Base-by-base conservation (phyloP, 2,113 vertebrate genomes). In the Smithornis capensis region DNA sequence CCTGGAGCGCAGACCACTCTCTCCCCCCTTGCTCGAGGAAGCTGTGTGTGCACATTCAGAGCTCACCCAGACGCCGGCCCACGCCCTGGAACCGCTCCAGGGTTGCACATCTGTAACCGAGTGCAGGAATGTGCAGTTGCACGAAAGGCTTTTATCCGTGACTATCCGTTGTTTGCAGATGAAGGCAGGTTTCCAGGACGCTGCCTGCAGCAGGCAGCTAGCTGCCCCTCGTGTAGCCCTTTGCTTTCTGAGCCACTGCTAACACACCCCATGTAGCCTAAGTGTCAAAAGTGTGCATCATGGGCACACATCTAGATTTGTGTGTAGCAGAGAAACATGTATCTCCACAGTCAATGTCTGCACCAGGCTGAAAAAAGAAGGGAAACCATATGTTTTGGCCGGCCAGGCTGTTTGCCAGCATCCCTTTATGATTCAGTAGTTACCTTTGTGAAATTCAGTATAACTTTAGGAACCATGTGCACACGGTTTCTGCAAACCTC, bases 231-330 rank as follows among this genome's bases (percentile, higher is more conserved):
- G 27, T 10, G 38, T 9, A 45, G 79, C 47, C 68, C 31, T 14
- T 47, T 29, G 35, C 35, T 42, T 38, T 33, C 63, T 1, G 4
- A 55, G 42, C 69, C 22, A 49, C 45, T 60, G 25, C 55, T 45
- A 2, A 2, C n/a, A 83, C 49, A 64, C 16, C 25, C 42, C 6
- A 14, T 7, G 25, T 9, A 31, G 37, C 33, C 38, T 0, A 0
- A 31, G 47, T 4, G 2, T 17, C 28, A 38, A 15, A 22, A 60
- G 14, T 12, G 2, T 57, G 33, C 4, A 2, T 27, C 3, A 4
- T 19, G 42, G 57, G 60, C 31, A 8, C 27, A 33, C 73, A 5
- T 7, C 37, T 22, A 13, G 38, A 2, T 47, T 19, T 59, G 64
- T 9, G 64, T 17, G 9, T 25, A 10, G 64, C 31, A 3, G 18